Evolutionary conservation across 2,888 invertebrate species (phyloP).

Genomic region (Vanessa cardui): DNA sequence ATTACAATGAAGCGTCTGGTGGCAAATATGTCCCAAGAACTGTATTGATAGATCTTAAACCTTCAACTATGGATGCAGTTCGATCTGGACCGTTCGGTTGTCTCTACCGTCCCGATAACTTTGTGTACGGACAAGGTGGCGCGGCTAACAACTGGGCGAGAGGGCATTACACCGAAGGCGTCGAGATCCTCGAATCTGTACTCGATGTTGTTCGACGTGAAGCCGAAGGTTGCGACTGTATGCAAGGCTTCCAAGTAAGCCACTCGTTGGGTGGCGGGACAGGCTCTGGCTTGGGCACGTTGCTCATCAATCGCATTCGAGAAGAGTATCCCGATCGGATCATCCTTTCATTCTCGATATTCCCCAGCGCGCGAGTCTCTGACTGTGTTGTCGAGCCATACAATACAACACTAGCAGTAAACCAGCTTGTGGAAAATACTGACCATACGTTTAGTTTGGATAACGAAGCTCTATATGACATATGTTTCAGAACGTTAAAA

Average conservation of each 20-base stretch:
- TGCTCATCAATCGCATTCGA: constrained; percentile 86
- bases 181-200: constrained; percentile 84
- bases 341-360: constrained; percentile 87
- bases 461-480: constrained; percentile 90
- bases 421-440: constrained; percentile 88
- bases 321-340: constrained; percentile 90
- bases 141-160: constrained; percentile 84
- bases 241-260: constrained; percentile 84
- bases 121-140: constrained; percentile 85
- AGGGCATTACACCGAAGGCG: constrained; percentile 88
- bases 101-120: constrained; percentile 89
- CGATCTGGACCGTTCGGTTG: constrained; percentile 87
- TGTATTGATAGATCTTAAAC: constrained; percentile 71
- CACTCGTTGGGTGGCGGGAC: constrained; percentile 90
- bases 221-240: constrained; percentile 87
- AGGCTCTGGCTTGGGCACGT: constrained; percentile 88
- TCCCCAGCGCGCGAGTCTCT: constrained; percentile 89
- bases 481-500: constrained; percentile 89
- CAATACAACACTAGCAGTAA: constrained; percentile 86
- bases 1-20: constrained; percentile 87
- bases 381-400: constrained; percentile 86
- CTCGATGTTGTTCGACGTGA: constrained; percentile 83
- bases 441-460: constrained; percentile 87
- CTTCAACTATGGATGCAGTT: constrained; percentile 85
- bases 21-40: constrained; percentile 71